A percentile compares a stretch with the other conserved stretches of the same genome.
Evolutionary conservation across 1,140 invertebrate genomes (phyloP).

Genomic region (Nixonia krombeini): DNA sequence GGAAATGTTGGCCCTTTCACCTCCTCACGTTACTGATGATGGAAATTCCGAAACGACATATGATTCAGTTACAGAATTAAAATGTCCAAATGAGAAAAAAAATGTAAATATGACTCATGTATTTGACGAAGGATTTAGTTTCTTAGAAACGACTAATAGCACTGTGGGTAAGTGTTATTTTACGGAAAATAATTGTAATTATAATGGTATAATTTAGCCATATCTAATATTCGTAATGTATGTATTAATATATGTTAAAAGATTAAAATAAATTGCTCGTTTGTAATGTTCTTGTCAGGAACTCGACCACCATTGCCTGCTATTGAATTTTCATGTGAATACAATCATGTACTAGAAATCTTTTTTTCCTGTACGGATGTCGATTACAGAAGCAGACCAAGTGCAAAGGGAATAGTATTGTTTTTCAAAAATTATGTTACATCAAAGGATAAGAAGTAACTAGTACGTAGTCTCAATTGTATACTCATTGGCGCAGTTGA

Average conservation of each 20-base stretch:
- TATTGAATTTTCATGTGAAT: slow-evolving; percentile 75
- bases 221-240: no score
- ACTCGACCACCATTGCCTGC: slow-evolving; percentile 79
- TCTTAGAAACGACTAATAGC: not conserved
- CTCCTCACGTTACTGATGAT: slow-evolving; percentile 61
- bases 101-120: not conserved
- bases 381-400: slow-evolving; percentile 75
- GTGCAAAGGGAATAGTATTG: slow-evolving; percentile 70
- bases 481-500: no score
- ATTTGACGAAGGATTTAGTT: not conserved
- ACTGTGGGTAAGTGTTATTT: not conserved
- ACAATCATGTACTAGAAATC: slow-evolving; percentile 77
- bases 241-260: no score
- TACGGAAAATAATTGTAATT: no score
- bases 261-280: no score
- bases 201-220: no score
- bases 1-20: slow-evolving; percentile 87
- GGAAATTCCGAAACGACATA: slow-evolving; percentile 51
- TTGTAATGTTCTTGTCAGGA: slow-evolving; percentile 72
- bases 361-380: slow-evolving; percentile 82
- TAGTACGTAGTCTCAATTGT: not conserved
- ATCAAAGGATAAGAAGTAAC: slow-evolving; percentile 7
- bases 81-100: not conserved
- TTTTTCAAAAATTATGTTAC: slow-evolving; percentile 59
- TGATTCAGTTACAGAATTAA: slow-evolving; percentile 38